Evolutionary conservation across 2,888 invertebrate genomes (phyloP).

Genomic region (Candidula unifasciata): DNA sequence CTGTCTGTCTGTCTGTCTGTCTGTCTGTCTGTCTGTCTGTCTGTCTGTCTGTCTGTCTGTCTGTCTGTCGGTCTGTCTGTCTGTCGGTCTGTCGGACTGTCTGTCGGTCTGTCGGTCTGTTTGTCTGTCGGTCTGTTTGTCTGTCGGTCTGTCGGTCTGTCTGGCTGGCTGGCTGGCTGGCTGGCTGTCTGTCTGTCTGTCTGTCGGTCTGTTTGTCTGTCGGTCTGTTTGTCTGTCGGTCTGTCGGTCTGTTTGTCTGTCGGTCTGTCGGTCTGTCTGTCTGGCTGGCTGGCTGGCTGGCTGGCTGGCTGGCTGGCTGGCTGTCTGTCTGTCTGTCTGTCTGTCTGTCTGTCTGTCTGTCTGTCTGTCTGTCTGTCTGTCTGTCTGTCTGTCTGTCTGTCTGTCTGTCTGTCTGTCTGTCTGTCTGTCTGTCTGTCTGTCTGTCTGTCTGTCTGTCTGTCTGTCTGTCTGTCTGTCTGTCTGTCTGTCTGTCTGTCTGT

Average conservation of each 20-base stretch:
- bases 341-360: background rate
- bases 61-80: no score
- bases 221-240: background rate
- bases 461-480: background rate
- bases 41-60: no score
- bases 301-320: no score
- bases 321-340: background rate
- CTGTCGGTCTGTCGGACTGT: no score
- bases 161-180: background rate
- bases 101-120: no score
- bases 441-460: background rate
- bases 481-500: background rate
- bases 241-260: no score
- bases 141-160: no score
- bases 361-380: background rate
- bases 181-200: background rate
- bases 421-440: no score
- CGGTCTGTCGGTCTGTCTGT: no score
- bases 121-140: no score
- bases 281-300: no score
- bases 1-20: background rate
- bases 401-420: no score
- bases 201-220: background rate
- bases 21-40: slow-evolving; percentile 16
- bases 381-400: background rate